Conservation (phyloP, 2,113 vertebrate genomes). For the Rana temporaria region DNA sequence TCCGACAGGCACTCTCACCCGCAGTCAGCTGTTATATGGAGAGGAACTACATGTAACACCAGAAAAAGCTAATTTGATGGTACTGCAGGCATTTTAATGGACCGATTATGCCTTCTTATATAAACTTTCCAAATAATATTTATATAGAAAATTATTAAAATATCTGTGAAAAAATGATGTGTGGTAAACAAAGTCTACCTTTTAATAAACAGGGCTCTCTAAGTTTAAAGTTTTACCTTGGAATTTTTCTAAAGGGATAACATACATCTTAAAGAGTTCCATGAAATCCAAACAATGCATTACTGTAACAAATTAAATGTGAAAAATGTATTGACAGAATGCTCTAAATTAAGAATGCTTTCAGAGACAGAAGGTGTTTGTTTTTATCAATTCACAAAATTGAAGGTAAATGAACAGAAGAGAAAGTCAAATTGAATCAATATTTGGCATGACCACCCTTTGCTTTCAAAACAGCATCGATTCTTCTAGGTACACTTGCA, state of each 20-base stretch:
- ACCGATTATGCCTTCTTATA: conserved; percentile 45
- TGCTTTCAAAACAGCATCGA: too few relatives aligned
- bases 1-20: conserved; percentile 68
- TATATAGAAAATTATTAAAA: conserved; percentile 10
- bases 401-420: too few relatives aligned
- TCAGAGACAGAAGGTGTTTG: too few relatives aligned
- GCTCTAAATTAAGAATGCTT: too few relatives aligned
- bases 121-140: conserved; percentile 40
- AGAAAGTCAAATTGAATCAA: too few relatives aligned
- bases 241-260: conserved; percentile 42
- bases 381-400: too few relatives aligned
- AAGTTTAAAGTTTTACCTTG: not conserved
- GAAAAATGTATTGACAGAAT: too few relatives aligned
- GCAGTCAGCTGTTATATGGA: conserved; percentile 55
- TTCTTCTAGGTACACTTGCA: too few relatives aligned
- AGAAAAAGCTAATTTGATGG: conserved; percentile 36
- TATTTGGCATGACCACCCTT: too few relatives aligned
- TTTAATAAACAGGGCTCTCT: conserved; percentile 10
- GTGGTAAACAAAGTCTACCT: conserved; percentile 44
- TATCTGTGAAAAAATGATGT: not conserved
- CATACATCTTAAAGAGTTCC: conserved; percentile 43
- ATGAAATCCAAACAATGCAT: too few relatives aligned
- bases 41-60: conserved; percentile 21
- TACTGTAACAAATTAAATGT: too few relatives aligned
- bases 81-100: conserved; percentile 39